Conservation (phyloP, 1,140 invertebrate genomes). For the Phortica variegata region DNA sequence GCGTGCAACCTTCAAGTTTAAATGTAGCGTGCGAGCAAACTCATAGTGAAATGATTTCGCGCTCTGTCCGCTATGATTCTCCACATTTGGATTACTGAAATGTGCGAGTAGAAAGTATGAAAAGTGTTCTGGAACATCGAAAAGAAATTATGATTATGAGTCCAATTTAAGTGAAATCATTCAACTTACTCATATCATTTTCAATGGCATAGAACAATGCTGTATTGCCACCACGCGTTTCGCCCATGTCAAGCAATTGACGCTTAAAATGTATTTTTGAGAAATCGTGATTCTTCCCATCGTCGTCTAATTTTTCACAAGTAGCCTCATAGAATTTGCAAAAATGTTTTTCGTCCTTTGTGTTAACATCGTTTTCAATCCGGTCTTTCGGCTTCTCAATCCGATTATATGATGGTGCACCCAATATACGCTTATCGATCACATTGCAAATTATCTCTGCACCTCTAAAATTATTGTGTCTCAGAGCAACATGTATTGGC, state of each 20-base stretch:
- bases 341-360: slow-evolving; percentile 27
- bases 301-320: slow-evolving; percentile 26
- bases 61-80: slow-evolving; percentile 40
- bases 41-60: slow-evolving; percentile 44
- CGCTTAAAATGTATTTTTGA: slow-evolving; percentile 24
- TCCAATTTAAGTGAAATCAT: background rate
- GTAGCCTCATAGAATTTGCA: slow-evolving; percentile 36
- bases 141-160: background rate
- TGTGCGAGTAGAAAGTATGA: slow-evolving; percentile 51
- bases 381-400: background rate
- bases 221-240: slow-evolving; percentile 33
- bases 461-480: slow-evolving; percentile 34
- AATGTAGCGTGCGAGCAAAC: slow-evolving; percentile 35
- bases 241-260: slow-evolving; percentile 31
- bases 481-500: slow-evolving; percentile 36
- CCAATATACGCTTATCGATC: slow-evolving; percentile 30
- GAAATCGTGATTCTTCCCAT: slow-evolving; percentile 12
- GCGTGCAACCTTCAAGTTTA: slow-evolving; percentile 39
- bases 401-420: slow-evolving; percentile 19
- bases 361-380: background rate
- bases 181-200: slow-evolving; percentile 23
- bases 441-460: slow-evolving; percentile 36
- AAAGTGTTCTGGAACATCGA: slow-evolving; percentile 34
- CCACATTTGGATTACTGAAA: slow-evolving; percentile 35
- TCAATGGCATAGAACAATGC: slow-evolving; percentile 47